Evolutionary conservation across 2,113 vertebrate species (phyloP), one percentile per base, ranked within the genome.

Genomic region (Nanorana parkeri): DNA sequence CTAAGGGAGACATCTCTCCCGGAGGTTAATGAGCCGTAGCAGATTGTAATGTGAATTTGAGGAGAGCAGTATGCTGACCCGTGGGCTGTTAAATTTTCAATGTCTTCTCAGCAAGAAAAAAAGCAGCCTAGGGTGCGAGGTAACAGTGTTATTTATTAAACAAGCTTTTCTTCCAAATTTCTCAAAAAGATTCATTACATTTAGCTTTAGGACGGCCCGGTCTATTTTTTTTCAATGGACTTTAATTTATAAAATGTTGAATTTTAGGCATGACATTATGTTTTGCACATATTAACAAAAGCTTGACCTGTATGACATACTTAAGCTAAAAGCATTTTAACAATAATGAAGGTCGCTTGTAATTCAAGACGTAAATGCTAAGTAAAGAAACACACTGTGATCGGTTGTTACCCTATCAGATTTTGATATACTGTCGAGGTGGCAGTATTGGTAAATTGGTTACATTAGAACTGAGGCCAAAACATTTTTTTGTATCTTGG

Each of bases 21-120:
- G 24, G 56, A 64, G 74, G 36, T 63, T 64, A 77, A 63, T 11
- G 32, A 77, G 21, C 58, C 74, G 47, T 63, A 77, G 19, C 74
- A 63, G 6, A 47, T 4, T 51, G 58, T 77, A 64, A 77, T 77
- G 36, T 17, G 74, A 51, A 63, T 64, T 2, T 47, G 32, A 24
- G 23, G 29, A 51, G 74, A 63, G 47, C 58, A 63, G 60, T 64
- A 77, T 77, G 29, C 21, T 77, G 28, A 75, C 72, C 72, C n/a
- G 29, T 60, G 28, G 72, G 26, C 72, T 75, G 55, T 16, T 47
- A 26, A 20, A 64, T 76, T 47, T 28, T 17, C 29, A 24, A 51
- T 77, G 56, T 60, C 32, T 52, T 64, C 58, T 10, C 74, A 58
- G 74, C 74, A 64, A 47, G 32, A 77, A 47, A 17, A 61, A 77